A percentile compares a stretch with the other conserved stretches of the same genome.
Evolutionary conservation across 2,113 vertebrate species (phyloP).

Genomic region (Porphyrio hochstetteri): DNA sequence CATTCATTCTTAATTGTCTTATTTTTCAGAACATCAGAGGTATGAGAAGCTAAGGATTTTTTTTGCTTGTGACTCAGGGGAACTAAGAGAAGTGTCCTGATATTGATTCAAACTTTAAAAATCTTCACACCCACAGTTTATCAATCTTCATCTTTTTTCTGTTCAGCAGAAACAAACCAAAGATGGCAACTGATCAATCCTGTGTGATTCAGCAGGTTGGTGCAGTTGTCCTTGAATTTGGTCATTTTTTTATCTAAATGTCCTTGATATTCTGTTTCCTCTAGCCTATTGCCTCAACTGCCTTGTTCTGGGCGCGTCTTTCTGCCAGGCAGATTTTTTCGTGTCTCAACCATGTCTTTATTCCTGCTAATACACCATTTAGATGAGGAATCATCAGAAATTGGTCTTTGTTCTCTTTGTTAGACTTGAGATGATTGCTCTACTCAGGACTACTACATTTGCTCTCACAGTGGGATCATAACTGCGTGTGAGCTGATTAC

Average conservation of each 20-base stretch:
- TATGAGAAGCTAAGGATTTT: neutral
- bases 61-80: neutral
- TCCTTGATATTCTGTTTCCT: neutral
- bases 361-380: neutral
- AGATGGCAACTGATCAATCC: neutral
- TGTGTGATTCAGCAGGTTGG: neutral
- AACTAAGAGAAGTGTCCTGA: neutral
- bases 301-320: neutral
- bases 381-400: neutral
- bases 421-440: neutral
- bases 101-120: neutral
- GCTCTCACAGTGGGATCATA: neutral
- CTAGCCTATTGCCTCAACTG: neutral
- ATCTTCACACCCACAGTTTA: neutral
- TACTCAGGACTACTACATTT: neutral
- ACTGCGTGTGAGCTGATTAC: neutral
- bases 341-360: neutral
- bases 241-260: neutral
- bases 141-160: neutral
- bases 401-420: neutral
- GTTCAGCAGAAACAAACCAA: neutral
- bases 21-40: neutral
- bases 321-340: neutral
- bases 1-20: neutral
- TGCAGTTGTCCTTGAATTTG: neutral